Conservation (phyloP, 2,797 vertebrate species). For the Artibeus jamaicensis region DNA sequence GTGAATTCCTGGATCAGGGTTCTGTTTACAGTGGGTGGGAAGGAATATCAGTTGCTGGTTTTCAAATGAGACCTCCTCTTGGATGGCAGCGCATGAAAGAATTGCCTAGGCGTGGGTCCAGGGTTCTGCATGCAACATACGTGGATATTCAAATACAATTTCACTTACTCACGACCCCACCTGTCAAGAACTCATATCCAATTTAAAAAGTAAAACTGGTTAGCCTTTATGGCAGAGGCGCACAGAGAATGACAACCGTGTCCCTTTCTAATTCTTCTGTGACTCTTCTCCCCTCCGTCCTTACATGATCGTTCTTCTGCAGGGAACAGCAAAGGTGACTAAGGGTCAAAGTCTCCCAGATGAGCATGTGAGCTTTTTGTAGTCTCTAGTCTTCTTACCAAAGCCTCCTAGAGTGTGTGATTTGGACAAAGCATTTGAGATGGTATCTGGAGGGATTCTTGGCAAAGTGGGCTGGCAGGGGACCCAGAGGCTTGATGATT, state of each 20-base stretch:
- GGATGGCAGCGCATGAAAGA: slow-evolving; percentile 70
- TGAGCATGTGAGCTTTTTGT: not conserved
- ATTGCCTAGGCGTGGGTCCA: slow-evolving; percentile 52
- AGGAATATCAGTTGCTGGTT: slow-evolving; percentile 64
- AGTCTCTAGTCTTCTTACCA: not conserved
- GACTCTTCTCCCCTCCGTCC: not conserved
- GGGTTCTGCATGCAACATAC: slow-evolving; percentile 55
- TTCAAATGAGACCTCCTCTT: slow-evolving; percentile 65
- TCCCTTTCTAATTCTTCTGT: not conserved
- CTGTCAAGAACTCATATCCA: slow-evolving; percentile 53
- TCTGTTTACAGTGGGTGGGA: slow-evolving; percentile 65
- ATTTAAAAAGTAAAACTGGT: not conserved
- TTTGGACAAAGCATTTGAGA: slow-evolving; percentile 21
- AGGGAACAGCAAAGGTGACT: not conserved
- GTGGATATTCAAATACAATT: slow-evolving; percentile 55
- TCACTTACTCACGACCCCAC: slow-evolving; percentile 36
- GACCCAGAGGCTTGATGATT: slow-evolving; percentile 1
- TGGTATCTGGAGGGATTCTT: slow-evolving; percentile 36
- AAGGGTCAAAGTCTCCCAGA: not conserved
- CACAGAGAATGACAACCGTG: not conserved
- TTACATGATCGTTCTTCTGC: not conserved
- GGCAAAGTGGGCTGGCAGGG: slow-evolving; percentile 29
- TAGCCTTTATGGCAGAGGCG: not conserved
- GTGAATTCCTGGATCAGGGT: slow-evolving; percentile 26
- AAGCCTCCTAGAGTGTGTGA: slow-evolving; percentile 1